Evolutionary conservation across 1,140 invertebrate species (phyloP).

Genomic region (Lepidurus arcticus): DNA sequence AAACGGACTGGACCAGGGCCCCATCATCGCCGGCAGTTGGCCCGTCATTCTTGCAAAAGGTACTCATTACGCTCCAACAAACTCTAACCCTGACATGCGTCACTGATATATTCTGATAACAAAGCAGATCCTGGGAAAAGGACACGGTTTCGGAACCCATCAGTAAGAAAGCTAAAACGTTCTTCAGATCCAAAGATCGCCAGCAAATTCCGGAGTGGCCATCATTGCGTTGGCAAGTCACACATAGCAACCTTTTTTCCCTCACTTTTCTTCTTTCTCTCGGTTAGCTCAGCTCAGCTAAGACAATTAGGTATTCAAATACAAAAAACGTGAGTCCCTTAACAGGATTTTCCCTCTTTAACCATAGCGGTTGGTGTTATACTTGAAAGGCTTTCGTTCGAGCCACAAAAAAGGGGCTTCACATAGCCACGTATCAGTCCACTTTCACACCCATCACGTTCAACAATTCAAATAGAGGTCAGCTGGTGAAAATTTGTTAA

Average conservation of each 20-base stretch:
- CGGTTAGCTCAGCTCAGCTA: background rate
- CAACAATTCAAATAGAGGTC: background rate
- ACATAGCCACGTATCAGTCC: background rate
- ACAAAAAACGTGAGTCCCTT: background rate
- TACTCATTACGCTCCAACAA: background rate
- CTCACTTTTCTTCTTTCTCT: background rate
- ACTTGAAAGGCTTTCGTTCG: constrained; percentile 21
- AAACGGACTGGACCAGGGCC: background rate
- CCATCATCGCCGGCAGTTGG: background rate
- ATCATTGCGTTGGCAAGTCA: background rate
- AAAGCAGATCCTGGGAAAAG: constrained; percentile 9
- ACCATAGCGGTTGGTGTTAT: background rate
- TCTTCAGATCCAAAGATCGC: background rate
- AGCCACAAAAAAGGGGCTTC: background rate
- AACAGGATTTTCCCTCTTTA: background rate
- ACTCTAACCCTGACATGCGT: constrained; percentile 4
- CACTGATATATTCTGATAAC: constrained; percentile 5
- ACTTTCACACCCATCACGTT: background rate
- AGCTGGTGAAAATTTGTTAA: background rate
- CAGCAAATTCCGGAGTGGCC: background rate
- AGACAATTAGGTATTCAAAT: constrained; percentile 6
- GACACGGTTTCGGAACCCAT: background rate
- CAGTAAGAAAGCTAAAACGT: background rate
- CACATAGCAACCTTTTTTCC: background rate
- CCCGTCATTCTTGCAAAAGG: constrained; percentile 14